Conservation (phyloP, 1,140 invertebrate species). For the Semibalanus balanoides region DNA sequence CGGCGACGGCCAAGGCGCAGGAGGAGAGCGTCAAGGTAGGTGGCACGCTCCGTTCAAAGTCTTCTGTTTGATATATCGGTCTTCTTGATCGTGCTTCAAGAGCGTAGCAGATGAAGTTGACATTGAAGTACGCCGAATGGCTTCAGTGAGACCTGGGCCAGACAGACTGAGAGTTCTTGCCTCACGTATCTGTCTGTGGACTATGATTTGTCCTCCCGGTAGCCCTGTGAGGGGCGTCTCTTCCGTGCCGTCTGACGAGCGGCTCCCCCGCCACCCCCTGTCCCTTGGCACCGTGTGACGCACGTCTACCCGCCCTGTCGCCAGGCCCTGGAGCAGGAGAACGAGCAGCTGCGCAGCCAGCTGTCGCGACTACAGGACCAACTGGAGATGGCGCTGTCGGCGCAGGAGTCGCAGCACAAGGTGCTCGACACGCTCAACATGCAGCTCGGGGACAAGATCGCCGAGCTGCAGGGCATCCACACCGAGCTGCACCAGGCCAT, state of each 20-base stretch:
- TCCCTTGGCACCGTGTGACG: slow-evolving; percentile 5
- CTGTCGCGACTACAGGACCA: slow-evolving; percentile 63
- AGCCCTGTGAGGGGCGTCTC: too few relatives aligned
- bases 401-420: slow-evolving; percentile 67
- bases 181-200: too few relatives aligned
- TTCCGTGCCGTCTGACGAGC: too few relatives aligned
- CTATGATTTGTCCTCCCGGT: too few relatives aligned
- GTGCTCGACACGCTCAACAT: slow-evolving; percentile 70
- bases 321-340: slow-evolving; percentile 52
- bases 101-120: too few relatives aligned
- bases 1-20: slow-evolving; percentile 4
- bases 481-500: slow-evolving; percentile 47
- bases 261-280: too few relatives aligned
- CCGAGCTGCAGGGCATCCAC: slow-evolving; percentile 70
- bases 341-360: slow-evolving; percentile 51
- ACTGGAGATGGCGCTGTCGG: slow-evolving; percentile 58
- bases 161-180: too few relatives aligned
- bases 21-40: not conserved
- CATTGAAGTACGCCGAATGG: too few relatives aligned
- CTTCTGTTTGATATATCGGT: too few relatives aligned
- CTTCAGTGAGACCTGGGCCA: too few relatives aligned
- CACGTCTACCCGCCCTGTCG: slow-evolving; percentile 6
- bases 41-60: too few relatives aligned
- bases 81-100: too few relatives aligned
- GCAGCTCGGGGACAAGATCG: slow-evolving; percentile 64